Percentiles rank a stretch among this genome's conserved stretches.
Evolutionary conservation across 2,113 vertebrate genomes (phyloP).

Genomic region (Marmota monax): DNA sequence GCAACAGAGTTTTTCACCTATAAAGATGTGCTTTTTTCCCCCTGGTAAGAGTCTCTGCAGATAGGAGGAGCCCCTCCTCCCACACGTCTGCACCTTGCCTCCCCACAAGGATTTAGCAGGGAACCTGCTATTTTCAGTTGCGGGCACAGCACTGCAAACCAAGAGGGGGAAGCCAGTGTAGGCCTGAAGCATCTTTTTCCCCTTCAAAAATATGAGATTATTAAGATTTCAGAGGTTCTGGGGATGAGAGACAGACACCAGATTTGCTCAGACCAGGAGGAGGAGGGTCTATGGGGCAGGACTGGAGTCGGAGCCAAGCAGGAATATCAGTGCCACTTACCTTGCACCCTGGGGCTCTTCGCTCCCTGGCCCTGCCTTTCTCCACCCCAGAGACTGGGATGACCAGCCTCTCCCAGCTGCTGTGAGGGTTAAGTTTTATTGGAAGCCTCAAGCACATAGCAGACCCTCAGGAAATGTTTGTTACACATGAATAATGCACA

Average conservation of each 20-base stretch:
- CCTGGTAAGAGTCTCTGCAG: slow-evolving; percentile 51
- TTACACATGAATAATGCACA: slow-evolving; percentile 61
- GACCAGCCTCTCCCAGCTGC: not conserved
- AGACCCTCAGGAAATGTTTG: slow-evolving; percentile 66
- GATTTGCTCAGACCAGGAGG: not conserved
- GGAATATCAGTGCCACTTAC: not conserved
- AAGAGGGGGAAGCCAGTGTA: not conserved
- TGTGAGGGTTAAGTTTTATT: slow-evolving; percentile 21
- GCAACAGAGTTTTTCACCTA: slow-evolving; percentile 85
- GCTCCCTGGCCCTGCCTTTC: not conserved
- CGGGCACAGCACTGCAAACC: not conserved
- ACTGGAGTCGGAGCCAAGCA: too few species aligned
- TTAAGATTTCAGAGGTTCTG: slow-evolving; percentile 17
- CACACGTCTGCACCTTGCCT: slow-evolving; percentile 9
- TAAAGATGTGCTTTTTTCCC: slow-evolving; percentile 79
- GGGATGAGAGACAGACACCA: not conserved
- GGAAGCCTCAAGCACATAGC: not conserved
- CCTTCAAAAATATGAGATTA: slow-evolving; percentile 51
- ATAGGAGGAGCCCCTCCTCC: not conserved
- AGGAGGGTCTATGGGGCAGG: not conserved
- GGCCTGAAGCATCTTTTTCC: not conserved
- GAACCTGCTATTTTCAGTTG: slow-evolving; percentile 55
- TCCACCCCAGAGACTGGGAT: not conserved
- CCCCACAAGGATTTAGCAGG: slow-evolving; percentile 45
- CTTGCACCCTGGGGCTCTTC: not conserved